Evolutionary conservation across 2,113 vertebrate genomes (phyloP).

Genomic region (Cynoglossus semilaevis): DNA sequence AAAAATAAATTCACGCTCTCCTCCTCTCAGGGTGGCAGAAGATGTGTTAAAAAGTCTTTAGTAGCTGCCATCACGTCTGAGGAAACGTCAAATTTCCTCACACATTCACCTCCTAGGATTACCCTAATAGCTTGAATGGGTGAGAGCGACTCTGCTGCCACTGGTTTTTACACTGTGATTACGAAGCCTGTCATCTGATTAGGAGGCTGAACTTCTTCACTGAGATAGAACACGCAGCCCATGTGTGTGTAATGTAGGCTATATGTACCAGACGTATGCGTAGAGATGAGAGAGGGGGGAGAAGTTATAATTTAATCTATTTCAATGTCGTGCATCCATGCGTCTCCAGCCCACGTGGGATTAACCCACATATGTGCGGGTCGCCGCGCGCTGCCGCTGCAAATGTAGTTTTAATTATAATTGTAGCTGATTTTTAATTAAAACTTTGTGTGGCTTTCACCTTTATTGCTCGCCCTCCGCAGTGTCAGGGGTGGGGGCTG

Average conservation of each 20-base stretch:
- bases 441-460: conserved; percentile 14
- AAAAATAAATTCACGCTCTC: neutral
- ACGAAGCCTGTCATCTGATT: conserved; percentile 43
- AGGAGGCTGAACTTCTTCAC: conserved; percentile 37
- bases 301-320: conserved; percentile 23
- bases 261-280: conserved; percentile 8
- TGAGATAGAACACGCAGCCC: conserved; percentile 7
- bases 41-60: conserved; percentile 4
- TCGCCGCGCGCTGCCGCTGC: neutral
- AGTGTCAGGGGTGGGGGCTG: too few species aligned
- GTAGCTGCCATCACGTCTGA: conserved; percentile 8
- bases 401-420: conserved; percentile 1
- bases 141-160: conserved; percentile 31
- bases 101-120: conserved; percentile 30
- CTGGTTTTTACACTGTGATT: conserved; percentile 26
- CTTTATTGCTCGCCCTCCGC: neutral
- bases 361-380: conserved; percentile 1
- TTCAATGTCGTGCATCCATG: conserved; percentile 19
- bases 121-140: conserved; percentile 33
- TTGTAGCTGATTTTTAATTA: conserved; percentile 2
- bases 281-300: neutral
- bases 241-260: conserved; percentile 30
- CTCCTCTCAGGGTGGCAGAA: conserved; percentile 3
- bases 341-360: conserved; percentile 9
- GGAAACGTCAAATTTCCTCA: conserved; percentile 23